Base-by-base conservation (phyloP, 1,140 invertebrate genomes). In the Oedothorax gibbosus region DNA sequence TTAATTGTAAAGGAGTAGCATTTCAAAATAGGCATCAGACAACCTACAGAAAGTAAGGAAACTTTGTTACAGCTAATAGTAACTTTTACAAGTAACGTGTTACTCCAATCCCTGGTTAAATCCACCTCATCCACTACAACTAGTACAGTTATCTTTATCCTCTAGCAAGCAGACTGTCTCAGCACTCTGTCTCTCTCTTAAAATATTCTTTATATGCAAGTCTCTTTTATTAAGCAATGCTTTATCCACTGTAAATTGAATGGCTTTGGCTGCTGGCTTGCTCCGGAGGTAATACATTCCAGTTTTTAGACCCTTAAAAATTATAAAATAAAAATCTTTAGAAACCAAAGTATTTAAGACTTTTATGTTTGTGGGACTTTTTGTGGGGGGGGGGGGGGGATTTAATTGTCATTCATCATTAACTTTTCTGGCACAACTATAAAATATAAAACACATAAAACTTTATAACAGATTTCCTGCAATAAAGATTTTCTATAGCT, bases 221-320 rank as follows among this genome's bases (percentile, higher is more conserved):
- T 35, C 35, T 35, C 35, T 8, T 75, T 60, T 14, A 53, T 50
- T 86, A 18, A 88, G 54, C 0, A 57, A 20, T n/a, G 49, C 57
- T 71, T 99, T 99, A 90, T 99, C 97, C 0, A 99, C 96, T 12
- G 98, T 99, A 89, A 99, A 99, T 89, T 99, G 97, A 88, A 99
- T 97, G 9, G 98, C 96, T 89, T 97, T 95, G 3, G 96, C 97
- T 8, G 98, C 98, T 9, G 98, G 96, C 88, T 99, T 99, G 0
- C 97, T 99, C 51, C 98, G 92, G 81, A 99, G 91, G 90, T 99
- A 99, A 90, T 99, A 99, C 97, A 99, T 99, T 54, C 98, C 98
- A 50, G 98, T 99, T 91, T 99, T 99, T 12, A 99, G 91, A 9
- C 98, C 95, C 94, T 88, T 86, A 87, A 77, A 71, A 12, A 49